Base-by-base conservation (phyloP, 37 sponge, comb jelly and placozoan species). In the Cliona cf. orientalis region DNA sequence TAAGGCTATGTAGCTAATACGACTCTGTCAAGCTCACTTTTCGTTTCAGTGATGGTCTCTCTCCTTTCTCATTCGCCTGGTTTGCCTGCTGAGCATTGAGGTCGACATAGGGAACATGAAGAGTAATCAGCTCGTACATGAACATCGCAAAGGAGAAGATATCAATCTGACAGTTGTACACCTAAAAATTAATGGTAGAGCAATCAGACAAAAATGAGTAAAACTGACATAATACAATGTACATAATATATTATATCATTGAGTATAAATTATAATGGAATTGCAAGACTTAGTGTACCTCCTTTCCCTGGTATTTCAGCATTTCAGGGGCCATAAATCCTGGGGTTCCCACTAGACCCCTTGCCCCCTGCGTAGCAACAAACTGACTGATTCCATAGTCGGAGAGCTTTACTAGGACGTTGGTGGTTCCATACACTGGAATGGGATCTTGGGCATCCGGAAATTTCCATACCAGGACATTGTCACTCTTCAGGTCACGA, bases 301-400 rank as follows among this genome's bases (percentile, higher is more conserved):
- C 81, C 28, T 75, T 74, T 3, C 84, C 91, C 21, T 85, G 87
- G 36, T 96, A 87, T 69, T 81, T 87, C 33, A 86, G 59, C 0
- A 96, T 86, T 80, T 96, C 96, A 22, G 96, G 96, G 31, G 96
- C 93, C 68, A 96, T 96, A 75, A 78, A 92, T 2, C 96, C 96
- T 0, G 84, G 88, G 12, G 96, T 96, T 14, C 96, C 96, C 7
- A 79, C 87, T 26, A 76, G 69, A 4, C 87, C 91, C 31, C 80
- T 43, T 41, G 82, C 82, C 42, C 94, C 87, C 53, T 86, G 87
- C 4, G 66, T 79, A 29, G 78, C 71, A 40, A 83, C 94, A 80
- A 79, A 93, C 86, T 89, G 94, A 70, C 93, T 92, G 71, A 95
- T 92, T 19, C 93, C 93, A 72, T 84, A 89, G 71, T 95, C 96